Percentiles rank a stretch among this genome's conserved stretches.
These are phyloP conservation scores for Calephelis nemesis DNA, from an alignment of 1,140 invertebrate species.

Conservation along the genomic window DNA sequence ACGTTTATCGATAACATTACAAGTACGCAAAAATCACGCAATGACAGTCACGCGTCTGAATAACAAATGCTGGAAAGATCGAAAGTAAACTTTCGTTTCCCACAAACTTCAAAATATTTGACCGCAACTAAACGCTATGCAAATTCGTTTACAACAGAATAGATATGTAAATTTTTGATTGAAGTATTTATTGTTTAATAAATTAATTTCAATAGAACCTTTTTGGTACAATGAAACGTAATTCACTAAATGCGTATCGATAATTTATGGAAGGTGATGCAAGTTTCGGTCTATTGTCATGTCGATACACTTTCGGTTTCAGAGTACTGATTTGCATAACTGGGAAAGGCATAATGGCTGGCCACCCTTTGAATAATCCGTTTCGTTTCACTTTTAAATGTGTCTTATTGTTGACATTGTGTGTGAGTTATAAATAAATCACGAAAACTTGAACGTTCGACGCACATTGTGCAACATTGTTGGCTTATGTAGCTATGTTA, in stretches of 20 bases:
- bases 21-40: constrained; percentile 15
- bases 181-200: constrained; percentile 27
- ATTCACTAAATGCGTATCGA: constrained; percentile 72
- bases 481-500: constrained; percentile 39
- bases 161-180: constrained; percentile 50
- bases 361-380: constrained; percentile 68
- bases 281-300: constrained; percentile 50
- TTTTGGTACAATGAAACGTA: constrained; percentile 52
- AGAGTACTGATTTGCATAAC: constrained; percentile 75
- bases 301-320: constrained; percentile 68
- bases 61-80: constrained; percentile 29
- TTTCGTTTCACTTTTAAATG: constrained; percentile 75
- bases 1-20: constrained; percentile 34
- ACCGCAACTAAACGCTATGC: constrained; percentile 56
- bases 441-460: constrained; percentile 60
- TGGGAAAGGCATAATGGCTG: constrained; percentile 59
- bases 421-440: constrained; percentile 75
- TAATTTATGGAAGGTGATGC: constrained; percentile 72
- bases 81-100: constrained; percentile 61
- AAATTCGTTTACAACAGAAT: constrained; percentile 51
- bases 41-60: constrained; percentile 1
- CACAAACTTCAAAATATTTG: constrained; percentile 69
- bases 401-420: constrained; percentile 73
- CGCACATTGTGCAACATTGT: constrained; percentile 57
- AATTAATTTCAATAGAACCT: constrained; percentile 32